Evolutionary conservation across 2,797 vertebrate species (phyloP), one percentile per base, ranked within the genome.

Genomic region (Falco berigora): DNA sequence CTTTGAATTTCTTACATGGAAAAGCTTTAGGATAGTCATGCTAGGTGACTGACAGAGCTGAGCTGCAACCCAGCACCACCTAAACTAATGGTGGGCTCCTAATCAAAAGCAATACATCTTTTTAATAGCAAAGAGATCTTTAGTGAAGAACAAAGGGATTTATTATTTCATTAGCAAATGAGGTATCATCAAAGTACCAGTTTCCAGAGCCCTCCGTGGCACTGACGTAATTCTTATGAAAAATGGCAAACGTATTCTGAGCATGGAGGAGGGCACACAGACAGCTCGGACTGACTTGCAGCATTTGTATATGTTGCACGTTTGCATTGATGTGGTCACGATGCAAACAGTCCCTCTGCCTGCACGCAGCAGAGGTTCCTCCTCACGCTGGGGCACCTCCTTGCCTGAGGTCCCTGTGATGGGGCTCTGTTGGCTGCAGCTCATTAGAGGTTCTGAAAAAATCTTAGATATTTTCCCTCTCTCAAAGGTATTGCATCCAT

Each of bases 231-330:
- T 30, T 27, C 16, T 22, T 25, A 44, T 18, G 24, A 32, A 13
- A 27, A 16, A 59, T 3, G 32, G 27, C 44, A 62, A 62, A 62
- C 36, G 40, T 36, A 14, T 17, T 52, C 38, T 3, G n/a, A 8
- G 30, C 14, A 3, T 7, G 19, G 44, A 59, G 53, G 44, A 16
- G 27, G 32, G 25, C 49, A 17, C 46, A 46, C 61, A 62, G 38
- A 27, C 38, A 40, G 38, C 38, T 28, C 28, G 61, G 27, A 14
- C 59, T 10, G 36, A 38, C 5, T 5, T 5, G 9, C 27, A 24
- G 28, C 7, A 3, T 53, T 27, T 6, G 44, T 34, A 4, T 18
- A 12, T 4, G 12, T 15, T 16, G 16, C 42, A 22, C 2, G 1
- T 46, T 23, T 8, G 21, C 40, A 7, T 23, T 34, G 52, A 21